These are phyloP conservation scores for Parapristionchus giblindavisi DNA, from an alignment of 2,888 invertebrate species.

Conservation along the genomic window DNA sequence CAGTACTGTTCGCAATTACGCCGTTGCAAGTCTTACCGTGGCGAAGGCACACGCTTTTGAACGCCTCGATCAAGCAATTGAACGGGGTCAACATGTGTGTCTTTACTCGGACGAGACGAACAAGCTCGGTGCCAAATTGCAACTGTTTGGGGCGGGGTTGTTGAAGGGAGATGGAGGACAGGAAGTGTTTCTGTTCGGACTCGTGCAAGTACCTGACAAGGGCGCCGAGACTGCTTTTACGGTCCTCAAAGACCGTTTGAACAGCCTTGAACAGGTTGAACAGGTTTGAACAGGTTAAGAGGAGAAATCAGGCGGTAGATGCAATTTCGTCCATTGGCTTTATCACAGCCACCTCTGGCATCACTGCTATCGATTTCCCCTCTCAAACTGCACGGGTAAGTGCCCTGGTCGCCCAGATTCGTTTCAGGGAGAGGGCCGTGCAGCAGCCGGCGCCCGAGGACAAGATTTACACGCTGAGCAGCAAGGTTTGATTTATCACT, in stretches of 20 bases:
- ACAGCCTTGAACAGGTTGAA: neutral
- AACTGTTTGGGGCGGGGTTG: slow-evolving; percentile 16
- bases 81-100: neutral
- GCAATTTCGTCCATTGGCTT: slow-evolving; percentile 2
- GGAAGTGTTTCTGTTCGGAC: slow-evolving; percentile 20
- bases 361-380: slow-evolving; percentile 6
- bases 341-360: neutral
- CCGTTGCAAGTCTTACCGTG: neutral
- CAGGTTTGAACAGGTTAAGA: neutral
- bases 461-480: slow-evolving; percentile 12
- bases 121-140: slow-evolving; percentile 16
- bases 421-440: slow-evolving; percentile 19
- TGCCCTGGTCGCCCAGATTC: slow-evolving; percentile 22
- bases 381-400: neutral
- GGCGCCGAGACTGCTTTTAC: slow-evolving; percentile 10
- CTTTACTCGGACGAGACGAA: neutral
- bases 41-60: slow-evolving; percentile 13
- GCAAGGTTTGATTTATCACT: neutral
- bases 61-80: neutral
- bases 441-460: slow-evolving; percentile 17
- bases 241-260: neutral
- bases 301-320: slow-evolving; percentile 14
- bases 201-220: slow-evolving; percentile 13
- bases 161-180: slow-evolving; percentile 1
- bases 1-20: neutral